Evolutionary conservation across 2,797 vertebrate species (phyloP).

Genomic region (Alectoris magna): DNA sequence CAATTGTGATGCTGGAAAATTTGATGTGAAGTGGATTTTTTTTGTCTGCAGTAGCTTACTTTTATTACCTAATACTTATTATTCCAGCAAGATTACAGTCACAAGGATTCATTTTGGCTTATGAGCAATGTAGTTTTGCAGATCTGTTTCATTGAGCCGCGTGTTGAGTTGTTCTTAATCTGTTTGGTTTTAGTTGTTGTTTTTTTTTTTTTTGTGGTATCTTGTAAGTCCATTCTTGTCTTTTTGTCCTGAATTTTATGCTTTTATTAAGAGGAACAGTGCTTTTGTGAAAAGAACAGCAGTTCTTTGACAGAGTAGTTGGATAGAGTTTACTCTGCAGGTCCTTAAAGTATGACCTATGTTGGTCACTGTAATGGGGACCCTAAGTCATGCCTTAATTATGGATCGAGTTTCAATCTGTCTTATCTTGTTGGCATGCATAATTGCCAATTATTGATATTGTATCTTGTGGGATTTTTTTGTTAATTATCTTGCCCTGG

Average conservation of each 20-base stretch:
- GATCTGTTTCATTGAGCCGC: not conserved
- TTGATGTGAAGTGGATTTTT: not conserved
- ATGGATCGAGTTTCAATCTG: not conserved
- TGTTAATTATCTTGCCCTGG: not conserved
- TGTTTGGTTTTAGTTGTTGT: not conserved
- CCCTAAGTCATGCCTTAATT: not conserved
- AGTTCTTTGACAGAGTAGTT: not conserved
- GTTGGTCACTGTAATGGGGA: not conserved
- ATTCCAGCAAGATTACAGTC: not conserved
- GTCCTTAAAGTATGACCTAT: not conserved
- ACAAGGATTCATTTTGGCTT: not conserved
- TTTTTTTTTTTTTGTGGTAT: not conserved
- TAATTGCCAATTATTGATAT: not conserved
- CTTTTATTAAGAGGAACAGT: not conserved
- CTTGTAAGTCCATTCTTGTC: not conserved
- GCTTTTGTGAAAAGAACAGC: not conserved
- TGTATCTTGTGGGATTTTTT: not conserved
- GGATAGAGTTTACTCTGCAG: not conserved
- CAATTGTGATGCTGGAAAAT: not conserved
- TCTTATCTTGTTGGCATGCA: not conserved
- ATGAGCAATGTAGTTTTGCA: not conserved
- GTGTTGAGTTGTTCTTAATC: not conserved
- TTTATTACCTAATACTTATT: not conserved
- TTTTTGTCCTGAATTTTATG: not conserved
- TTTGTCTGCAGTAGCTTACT: not conserved